Evolutionary conservation across 2,888 invertebrate species (phyloP).

Genomic region (Perizoma flavofasciatum): DNA sequence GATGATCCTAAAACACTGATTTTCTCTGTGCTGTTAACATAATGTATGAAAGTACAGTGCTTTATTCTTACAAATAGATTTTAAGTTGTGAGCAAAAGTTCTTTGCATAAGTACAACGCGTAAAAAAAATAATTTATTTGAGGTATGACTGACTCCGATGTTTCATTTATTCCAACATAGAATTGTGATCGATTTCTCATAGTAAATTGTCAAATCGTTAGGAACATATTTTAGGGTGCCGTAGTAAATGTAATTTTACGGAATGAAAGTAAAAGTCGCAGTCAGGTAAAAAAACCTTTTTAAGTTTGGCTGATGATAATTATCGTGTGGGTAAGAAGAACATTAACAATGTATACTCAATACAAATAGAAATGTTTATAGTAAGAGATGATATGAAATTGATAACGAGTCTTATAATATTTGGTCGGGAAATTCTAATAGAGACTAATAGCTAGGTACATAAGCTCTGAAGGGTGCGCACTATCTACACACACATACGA

Average conservation of each 20-base stretch:
- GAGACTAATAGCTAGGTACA: conserved; percentile 77
- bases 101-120: conserved; percentile 23
- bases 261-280: neutral
- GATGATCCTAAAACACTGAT: conserved; percentile 10
- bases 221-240: no score
- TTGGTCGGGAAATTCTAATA: conserved; percentile 81
- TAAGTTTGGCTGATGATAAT: conserved; percentile 14
- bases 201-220: no score
- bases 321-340: conserved; percentile 16
- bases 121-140: neutral
- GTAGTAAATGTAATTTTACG: no score
- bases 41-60: conserved; percentile 9
- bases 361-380: conserved; percentile 36
- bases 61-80: conserved; percentile 9
- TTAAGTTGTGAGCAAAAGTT: conserved; percentile 22
- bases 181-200: no score
- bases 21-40: conserved; percentile 9
- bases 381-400: conserved; percentile 52
- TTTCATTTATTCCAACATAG: no score
- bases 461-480: conserved; percentile 80
- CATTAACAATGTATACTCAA: conserved; percentile 26
- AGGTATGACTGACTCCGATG: no score
- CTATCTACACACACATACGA: conserved; percentile 67
- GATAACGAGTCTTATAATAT: conserved; percentile 76
- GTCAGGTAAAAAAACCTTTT: conserved; percentile 7